These are phyloP conservation scores for Alloplasta piceator DNA, from an alignment of 2,888 invertebrate species.

Conservation along the genomic window DNA sequence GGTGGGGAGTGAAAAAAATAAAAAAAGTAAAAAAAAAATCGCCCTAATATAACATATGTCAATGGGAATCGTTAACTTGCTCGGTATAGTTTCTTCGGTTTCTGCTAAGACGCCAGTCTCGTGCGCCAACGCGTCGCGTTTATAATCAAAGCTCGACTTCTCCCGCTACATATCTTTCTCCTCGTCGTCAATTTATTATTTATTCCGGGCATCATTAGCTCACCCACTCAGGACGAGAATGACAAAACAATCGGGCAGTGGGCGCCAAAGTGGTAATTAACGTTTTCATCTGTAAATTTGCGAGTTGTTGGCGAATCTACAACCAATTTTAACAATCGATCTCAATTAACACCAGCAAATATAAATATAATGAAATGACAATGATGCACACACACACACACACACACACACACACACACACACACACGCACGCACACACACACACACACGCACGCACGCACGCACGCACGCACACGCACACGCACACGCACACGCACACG, in stretches of 20 bases:
- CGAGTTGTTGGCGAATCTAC: conserved; percentile 4
- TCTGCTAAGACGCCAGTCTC: conserved; percentile 41
- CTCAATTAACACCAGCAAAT: background rate
- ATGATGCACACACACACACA: too few species aligned
- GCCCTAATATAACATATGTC: too few species aligned
- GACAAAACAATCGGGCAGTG: conserved; percentile 29
- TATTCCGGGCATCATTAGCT: conserved; percentile 66
- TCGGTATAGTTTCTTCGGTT: conserved; percentile 38
- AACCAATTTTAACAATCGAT: conserved; percentile 13
- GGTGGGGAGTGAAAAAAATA: too few species aligned
- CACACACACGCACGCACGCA: too few species aligned
- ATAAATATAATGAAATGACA: conserved; percentile 4
- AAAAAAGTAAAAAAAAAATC: too few species aligned
- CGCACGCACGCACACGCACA: too few species aligned
- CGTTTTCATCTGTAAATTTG: background rate
- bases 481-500: too few species aligned
- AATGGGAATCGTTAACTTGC: conserved; percentile 15
- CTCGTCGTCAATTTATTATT: conserved; percentile 72
- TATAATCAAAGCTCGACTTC: conserved; percentile 37
- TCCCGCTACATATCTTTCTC: background rate
- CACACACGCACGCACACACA: too few species aligned
- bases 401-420: too few species aligned
- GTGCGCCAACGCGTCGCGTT: conserved; percentile 22
- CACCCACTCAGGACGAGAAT: conserved; percentile 20
- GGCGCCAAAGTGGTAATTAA: conserved; percentile 53